These are phyloP conservation scores for Trachemys scripta DNA, from an alignment of 2,113 vertebrate species.

Conservation along the genomic window DNA sequence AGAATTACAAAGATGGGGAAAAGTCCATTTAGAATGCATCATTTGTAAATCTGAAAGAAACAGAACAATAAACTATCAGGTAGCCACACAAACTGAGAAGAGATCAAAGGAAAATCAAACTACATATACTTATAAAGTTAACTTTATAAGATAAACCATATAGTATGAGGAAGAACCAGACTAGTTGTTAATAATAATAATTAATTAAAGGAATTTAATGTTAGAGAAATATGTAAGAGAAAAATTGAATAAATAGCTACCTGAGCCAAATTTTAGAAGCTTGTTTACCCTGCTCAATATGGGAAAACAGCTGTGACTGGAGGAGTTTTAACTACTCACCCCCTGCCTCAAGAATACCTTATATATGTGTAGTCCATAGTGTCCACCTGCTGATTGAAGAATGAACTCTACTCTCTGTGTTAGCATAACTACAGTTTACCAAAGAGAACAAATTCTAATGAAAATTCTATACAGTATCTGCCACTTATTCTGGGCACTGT, in stretches of 20 bases:
- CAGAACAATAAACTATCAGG: background rate
- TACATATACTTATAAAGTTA: background rate
- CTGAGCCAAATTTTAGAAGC: background rate
- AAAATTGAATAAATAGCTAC: background rate
- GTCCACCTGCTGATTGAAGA: background rate
- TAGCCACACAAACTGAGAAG: background rate
- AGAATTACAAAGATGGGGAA: background rate
- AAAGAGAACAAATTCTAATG: constrained; percentile 7
- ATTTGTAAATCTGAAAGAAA: background rate
- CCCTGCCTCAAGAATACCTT: background rate
- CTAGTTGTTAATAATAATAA: background rate
- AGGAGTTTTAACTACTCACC: background rate
- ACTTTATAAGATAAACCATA: background rate
- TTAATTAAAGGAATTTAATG: background rate
- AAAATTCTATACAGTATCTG: background rate
- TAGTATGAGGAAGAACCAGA: background rate
- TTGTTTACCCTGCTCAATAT: background rate
- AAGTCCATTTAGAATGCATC: background rate
- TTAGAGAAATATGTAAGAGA: background rate
- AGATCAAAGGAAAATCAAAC: background rate
- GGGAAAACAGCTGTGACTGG: background rate
- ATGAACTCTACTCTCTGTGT: background rate
- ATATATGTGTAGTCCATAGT: background rate
- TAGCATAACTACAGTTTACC: background rate
- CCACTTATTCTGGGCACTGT: background rate